A percentile compares a stretch with the other conserved stretches of the same genome.
These are phyloP conservation scores for Glossosoma conforme DNA, from an alignment of 1,140 invertebrate genomes.

Conservation along the genomic window DNA sequence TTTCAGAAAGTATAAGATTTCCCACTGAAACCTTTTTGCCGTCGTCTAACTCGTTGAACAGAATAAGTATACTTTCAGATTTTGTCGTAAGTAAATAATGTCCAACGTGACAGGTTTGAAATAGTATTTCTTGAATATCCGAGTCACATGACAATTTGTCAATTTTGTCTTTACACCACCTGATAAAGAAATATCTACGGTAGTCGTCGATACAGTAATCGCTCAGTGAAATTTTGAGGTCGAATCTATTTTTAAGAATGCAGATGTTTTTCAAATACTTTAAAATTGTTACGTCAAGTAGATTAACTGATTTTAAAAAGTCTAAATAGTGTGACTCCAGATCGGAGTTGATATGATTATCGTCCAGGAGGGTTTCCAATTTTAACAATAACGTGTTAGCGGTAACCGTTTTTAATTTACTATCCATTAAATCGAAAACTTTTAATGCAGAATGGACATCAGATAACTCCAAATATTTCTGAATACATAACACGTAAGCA, in stretches of 20 bases:
- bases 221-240: slow-evolving; percentile 18
- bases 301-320: slow-evolving; percentile 21
- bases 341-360: neutral
- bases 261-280: slow-evolving; percentile 20
- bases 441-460: slow-evolving; percentile 20
- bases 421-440: slow-evolving; percentile 15
- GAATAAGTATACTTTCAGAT: slow-evolving; percentile 13
- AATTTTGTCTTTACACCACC: slow-evolving; percentile 21
- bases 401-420: slow-evolving; percentile 20
- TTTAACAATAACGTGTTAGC: slow-evolving; percentile 11
- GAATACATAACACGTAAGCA: slow-evolving; percentile 25
- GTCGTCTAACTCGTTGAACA: slow-evolving; percentile 9
- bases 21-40: slow-evolving; percentile 5
- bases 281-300: slow-evolving; percentile 7
- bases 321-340: slow-evolving; percentile 23
- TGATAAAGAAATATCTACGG: slow-evolving; percentile 16
- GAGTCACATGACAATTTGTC: slow-evolving; percentile 2
- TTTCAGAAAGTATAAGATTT: slow-evolving; percentile 13
- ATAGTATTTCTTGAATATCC: slow-evolving; percentile 5
- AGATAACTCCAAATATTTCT: slow-evolving; percentile 14
- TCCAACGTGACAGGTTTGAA: slow-evolving; percentile 13
- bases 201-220: slow-evolving; percentile 22
- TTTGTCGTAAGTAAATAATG: slow-evolving; percentile 17
- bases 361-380: slow-evolving; percentile 21
- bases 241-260: slow-evolving; percentile 24